Evolutionary conservation across 2,888 invertebrate species (phyloP).

Genomic region (Alloscopus bannaensis): DNA sequence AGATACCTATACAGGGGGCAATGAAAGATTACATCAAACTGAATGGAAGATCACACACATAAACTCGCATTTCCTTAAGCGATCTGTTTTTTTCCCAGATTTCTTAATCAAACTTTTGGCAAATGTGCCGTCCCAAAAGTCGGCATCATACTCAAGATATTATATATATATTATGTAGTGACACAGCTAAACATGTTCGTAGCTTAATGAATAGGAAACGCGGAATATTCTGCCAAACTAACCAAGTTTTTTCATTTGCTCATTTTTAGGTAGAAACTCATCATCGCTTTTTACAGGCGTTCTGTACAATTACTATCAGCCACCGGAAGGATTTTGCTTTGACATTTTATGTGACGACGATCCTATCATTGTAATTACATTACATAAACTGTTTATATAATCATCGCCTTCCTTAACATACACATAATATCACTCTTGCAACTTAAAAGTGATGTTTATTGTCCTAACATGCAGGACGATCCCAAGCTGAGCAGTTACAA

Average conservation of each 20-base stretch:
- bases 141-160: slow-evolving; percentile 77
- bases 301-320: slow-evolving; percentile 87
- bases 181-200: too few relatives aligned
- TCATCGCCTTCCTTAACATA: not conserved
- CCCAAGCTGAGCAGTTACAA: slow-evolving; percentile 84
- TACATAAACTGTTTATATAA: not conserved
- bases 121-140: slow-evolving; percentile 76
- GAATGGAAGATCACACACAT: not conserved
- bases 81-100: slow-evolving; percentile 70
- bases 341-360: slow-evolving; percentile 89
- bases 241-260: slow-evolving; percentile 1
- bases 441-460: not conserved
- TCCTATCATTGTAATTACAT: slow-evolving; percentile 82
- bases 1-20: too few relatives aligned
- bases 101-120: slow-evolving; percentile 75
- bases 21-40: not conserved
- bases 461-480: slow-evolving; percentile 82
- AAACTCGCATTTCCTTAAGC: not conserved
- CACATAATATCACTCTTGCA: too few relatives aligned
- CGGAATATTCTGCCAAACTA: too few relatives aligned
- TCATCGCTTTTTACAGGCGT: slow-evolving; percentile 89
- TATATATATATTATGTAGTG: not conserved
- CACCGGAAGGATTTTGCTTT: slow-evolving; percentile 94
- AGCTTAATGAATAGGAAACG: too few relatives aligned
- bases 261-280: slow-evolving; percentile 75